These are phyloP conservation scores for Ceramica pisi DNA, from an alignment of 2,888 invertebrate genomes.

Conservation along the genomic window DNA sequence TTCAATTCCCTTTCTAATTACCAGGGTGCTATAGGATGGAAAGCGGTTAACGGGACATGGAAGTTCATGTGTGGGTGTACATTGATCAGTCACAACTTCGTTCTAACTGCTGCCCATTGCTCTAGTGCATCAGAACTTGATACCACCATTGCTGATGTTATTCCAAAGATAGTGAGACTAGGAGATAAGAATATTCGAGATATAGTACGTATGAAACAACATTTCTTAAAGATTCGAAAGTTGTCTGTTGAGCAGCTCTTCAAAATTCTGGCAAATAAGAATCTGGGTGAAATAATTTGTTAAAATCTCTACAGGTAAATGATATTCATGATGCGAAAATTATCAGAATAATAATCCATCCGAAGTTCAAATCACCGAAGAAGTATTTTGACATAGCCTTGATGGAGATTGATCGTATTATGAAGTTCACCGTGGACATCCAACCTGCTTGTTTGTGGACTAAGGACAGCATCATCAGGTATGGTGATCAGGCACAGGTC, in stretches of 20 bases:
- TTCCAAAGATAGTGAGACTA: slow-evolving; percentile 76
- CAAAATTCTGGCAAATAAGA: background rate
- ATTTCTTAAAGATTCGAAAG: background rate
- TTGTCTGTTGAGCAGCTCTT: background rate
- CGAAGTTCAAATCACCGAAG: slow-evolving; percentile 75
- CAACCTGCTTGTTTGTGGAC: slow-evolving; percentile 82
- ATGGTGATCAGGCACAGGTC: slow-evolving; percentile 69
- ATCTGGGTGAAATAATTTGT: background rate
- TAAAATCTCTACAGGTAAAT: background rate
- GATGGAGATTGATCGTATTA: slow-evolving; percentile 70
- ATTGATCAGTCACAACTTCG: slow-evolving; percentile 91
- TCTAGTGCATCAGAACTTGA: slow-evolving; percentile 66
- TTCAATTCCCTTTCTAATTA: slow-evolving; percentile 4
- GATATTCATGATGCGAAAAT: slow-evolving; percentile 64
- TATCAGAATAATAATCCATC: slow-evolving; percentile 72
- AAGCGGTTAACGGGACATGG: slow-evolving; percentile 68
- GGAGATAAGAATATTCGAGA: slow-evolving; percentile 63
- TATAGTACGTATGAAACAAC: slow-evolving; percentile 19
- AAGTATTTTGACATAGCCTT: slow-evolving; percentile 81
- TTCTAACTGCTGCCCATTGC: slow-evolving; percentile 94
- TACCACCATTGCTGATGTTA: slow-evolving; percentile 66
- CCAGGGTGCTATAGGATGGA: slow-evolving; percentile 82
- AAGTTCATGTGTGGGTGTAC: slow-evolving; percentile 92
- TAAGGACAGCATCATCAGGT: slow-evolving; percentile 61
- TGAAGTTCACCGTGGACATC: slow-evolving; percentile 69